Percentiles rank a stretch among this genome's conserved stretches.
phyloP scores from a whole-genome alignment of 2,797 vertebrate genomes.

The Muscicapa comitata region DNA sequence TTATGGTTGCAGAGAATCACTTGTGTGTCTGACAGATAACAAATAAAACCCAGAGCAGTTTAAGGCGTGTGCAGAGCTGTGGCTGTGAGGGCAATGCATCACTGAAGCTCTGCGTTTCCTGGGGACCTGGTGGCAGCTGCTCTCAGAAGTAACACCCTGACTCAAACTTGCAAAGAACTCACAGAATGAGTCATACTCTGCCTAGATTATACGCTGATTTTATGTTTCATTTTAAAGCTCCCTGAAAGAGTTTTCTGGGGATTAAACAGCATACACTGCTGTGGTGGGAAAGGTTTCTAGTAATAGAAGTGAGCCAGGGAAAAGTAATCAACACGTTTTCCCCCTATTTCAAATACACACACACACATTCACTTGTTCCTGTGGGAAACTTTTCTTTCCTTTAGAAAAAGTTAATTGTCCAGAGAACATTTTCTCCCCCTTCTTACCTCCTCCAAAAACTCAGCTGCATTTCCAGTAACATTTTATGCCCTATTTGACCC shows the following conservation, averaged over 20 bases:
- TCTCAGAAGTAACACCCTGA: conserved; percentile 3
- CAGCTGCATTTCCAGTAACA: neutral
- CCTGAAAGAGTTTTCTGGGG: neutral
- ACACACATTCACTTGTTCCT: neutral
- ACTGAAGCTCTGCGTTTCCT: neutral
- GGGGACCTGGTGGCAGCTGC: neutral
- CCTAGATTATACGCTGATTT: neutral
- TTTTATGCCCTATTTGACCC: neutral
- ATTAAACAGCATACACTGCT: neutral
- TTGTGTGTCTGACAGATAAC: neutral
- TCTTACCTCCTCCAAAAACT: neutral
- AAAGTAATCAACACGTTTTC: neutral
- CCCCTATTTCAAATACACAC: neutral
- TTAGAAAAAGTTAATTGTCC: neutral
- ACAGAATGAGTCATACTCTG: neutral
- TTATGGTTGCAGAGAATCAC: neutral
- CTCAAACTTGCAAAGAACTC: neutral
- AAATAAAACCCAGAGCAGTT: neutral
- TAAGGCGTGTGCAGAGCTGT: neutral
- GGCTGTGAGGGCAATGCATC: neutral
- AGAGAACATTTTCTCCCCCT: neutral
- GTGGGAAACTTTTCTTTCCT: neutral
- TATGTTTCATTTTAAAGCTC: neutral
- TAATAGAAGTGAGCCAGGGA: neutral
- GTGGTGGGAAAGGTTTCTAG: neutral